These are phyloP conservation scores for Drosophila melanocephala DNA, from an alignment of 2,888 invertebrate genomes.

Conservation along the genomic window DNA sequence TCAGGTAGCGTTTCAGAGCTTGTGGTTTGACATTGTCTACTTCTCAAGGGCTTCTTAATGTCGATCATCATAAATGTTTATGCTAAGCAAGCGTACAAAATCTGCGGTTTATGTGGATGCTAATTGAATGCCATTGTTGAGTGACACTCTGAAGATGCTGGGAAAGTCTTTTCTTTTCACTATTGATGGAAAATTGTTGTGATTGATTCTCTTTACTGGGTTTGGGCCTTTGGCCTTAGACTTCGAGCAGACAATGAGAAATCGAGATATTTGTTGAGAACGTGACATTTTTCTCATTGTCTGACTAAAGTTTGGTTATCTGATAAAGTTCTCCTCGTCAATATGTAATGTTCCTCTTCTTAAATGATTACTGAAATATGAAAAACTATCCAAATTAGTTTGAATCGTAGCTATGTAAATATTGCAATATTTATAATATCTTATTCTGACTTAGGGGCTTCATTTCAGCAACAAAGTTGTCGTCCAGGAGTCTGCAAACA, in stretches of 20 bases:
- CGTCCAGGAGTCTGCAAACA: conserved; percentile 48
- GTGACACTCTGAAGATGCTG: conserved; percentile 5
- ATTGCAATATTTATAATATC: neutral
- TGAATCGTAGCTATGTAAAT: neutral
- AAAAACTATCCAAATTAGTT: neutral
- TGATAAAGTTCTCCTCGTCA: neutral
- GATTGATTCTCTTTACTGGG: neutral
- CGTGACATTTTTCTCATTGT: neutral
- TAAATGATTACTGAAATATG: neutral
- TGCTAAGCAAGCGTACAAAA: conserved; percentile 31
- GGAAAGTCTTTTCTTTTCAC: conserved; percentile 1
- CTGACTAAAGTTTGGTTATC: neutral
- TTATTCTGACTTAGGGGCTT: neutral
- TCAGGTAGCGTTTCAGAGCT: conserved; percentile 24
- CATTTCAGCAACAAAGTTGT: conserved; percentile 50
- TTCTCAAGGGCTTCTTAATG: conserved; percentile 16
- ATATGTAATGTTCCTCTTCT: neutral
- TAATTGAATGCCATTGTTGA: conserved; percentile 74
- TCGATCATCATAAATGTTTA: conserved; percentile 19
- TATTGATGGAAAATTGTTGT: neutral
- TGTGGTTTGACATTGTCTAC: conserved; percentile 33
- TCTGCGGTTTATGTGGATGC: conserved; percentile 69
- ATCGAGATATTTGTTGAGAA: neutral
- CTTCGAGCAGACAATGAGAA: neutral
- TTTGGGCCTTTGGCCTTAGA: neutral